Evolutionary conservation across 2,888 invertebrate genomes (phyloP).

Genomic region (Piscicola geometra): DNA sequence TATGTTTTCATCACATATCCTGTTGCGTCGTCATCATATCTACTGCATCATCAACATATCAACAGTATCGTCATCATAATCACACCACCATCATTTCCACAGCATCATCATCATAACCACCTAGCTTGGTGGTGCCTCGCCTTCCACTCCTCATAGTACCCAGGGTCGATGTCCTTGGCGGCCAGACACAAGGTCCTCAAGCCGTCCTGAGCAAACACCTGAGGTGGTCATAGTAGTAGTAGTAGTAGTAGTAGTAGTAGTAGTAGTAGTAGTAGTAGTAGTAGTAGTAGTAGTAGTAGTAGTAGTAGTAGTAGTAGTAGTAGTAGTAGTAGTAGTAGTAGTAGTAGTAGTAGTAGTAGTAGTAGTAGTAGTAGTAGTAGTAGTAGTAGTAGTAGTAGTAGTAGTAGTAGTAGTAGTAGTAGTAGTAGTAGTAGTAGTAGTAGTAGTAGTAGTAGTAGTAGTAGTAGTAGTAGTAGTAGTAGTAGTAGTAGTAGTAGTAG

Average conservation of each 20-base stretch:
- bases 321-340: constrained; percentile 24
- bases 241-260: constrained; percentile 24
- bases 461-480: too few relatives aligned
- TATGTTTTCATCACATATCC: too few relatives aligned
- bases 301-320: constrained; percentile 7
- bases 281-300: constrained; percentile 23
- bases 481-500: too few relatives aligned
- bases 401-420: constrained; percentile 18
- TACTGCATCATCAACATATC: too few relatives aligned
- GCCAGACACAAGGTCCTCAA: constrained; percentile 90
- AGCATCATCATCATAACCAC: too few relatives aligned
- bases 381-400: constrained; percentile 24
- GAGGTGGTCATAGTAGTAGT: constrained; percentile 33
- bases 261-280: constrained; percentile 23
- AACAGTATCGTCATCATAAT: too few relatives aligned
- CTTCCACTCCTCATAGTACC: constrained; percentile 66
- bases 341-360: constrained; percentile 22
- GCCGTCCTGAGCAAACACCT: constrained; percentile 95
- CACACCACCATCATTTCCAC: too few relatives aligned
- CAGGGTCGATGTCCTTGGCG: constrained; percentile 66
- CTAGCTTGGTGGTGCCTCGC: constrained; percentile 77
- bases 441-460: constrained; percentile 20
- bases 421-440: constrained; percentile 5
- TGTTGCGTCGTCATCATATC: too few relatives aligned
- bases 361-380: constrained; percentile 24